phyloP scores from a whole-genome alignment of 2,113 vertebrate species.

The Pterocles gutturalis region DNA sequence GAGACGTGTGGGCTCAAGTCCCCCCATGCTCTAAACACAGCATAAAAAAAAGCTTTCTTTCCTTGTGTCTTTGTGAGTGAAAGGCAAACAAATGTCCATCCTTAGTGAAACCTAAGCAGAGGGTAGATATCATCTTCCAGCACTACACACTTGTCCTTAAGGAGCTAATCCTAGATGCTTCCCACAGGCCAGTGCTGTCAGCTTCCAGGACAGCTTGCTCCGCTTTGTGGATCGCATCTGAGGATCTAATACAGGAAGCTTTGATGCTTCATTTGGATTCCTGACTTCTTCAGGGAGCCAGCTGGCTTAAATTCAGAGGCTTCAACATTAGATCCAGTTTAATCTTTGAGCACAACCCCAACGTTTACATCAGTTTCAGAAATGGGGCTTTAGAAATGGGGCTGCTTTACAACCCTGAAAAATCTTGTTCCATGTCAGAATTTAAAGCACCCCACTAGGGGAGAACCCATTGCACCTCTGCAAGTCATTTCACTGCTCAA shows the following conservation, averaged over 20 bases:
- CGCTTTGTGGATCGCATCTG: neutral
- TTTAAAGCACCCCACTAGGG: neutral
- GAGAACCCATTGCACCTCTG: neutral
- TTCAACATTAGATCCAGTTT: neutral
- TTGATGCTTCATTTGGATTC: neutral
- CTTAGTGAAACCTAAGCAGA: neutral
- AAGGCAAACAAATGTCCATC: neutral
- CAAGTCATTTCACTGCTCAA: neutral
- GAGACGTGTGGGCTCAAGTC: neutral
- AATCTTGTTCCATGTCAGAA: neutral
- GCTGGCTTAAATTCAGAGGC: neutral
- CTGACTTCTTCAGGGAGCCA: neutral
- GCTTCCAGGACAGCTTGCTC: neutral
- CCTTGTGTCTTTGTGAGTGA: neutral
- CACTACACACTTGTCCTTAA: neutral
- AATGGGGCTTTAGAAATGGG: neutral
- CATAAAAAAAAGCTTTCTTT: neutral
- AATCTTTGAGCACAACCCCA: neutral
- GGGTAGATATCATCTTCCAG: neutral
- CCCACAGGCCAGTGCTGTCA: neutral
- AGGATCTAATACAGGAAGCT: neutral
- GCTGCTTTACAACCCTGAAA: neutral
- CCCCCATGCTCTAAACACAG: neutral
- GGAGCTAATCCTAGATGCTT: neutral
- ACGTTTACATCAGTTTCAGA: neutral